Evolutionary conservation across 2,797 vertebrate genomes (phyloP).

Genomic region (Melopsittacus undulatus): DNA sequence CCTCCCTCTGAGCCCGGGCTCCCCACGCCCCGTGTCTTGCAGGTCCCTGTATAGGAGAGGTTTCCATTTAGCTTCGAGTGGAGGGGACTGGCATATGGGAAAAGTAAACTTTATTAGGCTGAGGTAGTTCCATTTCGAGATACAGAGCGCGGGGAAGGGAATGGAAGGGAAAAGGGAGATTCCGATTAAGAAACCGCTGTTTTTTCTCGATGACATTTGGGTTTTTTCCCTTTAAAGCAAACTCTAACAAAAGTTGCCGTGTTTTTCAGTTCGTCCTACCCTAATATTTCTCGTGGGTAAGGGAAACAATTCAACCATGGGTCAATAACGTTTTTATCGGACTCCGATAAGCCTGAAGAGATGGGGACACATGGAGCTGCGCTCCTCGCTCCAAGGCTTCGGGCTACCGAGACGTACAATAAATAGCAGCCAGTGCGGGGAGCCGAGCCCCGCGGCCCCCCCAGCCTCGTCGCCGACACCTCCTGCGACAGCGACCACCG

Average conservation of each 20-base stretch:
- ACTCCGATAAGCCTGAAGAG: neutral
- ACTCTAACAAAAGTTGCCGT: neutral
- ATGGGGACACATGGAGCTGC: neutral
- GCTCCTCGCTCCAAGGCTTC: neutral
- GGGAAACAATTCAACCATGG: neutral
- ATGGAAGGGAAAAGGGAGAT: neutral
- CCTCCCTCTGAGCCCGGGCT: neutral
- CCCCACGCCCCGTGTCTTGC: neutral
- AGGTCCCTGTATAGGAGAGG: neutral
- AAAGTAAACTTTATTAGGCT: slow-evolving; percentile 75
- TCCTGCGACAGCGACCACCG: neutral
- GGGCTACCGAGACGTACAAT: neutral
- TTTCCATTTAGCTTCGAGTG: neutral
- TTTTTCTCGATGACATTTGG: neutral
- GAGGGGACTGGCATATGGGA: neutral
- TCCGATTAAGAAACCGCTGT: neutral
- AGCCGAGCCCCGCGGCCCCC: neutral
- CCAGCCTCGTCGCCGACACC: neutral
- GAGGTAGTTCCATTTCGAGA: slow-evolving; percentile 73
- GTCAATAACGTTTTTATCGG: neutral
- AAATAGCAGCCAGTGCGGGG: slow-evolving; percentile 7
- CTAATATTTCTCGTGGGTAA: neutral
- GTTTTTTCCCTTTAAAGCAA: neutral
- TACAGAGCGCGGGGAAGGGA: slow-evolving; percentile 19
- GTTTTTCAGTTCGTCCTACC: neutral